Conservation (phyloP, 2,113 vertebrate genomes). For the Calidris pygmaea region DNA sequence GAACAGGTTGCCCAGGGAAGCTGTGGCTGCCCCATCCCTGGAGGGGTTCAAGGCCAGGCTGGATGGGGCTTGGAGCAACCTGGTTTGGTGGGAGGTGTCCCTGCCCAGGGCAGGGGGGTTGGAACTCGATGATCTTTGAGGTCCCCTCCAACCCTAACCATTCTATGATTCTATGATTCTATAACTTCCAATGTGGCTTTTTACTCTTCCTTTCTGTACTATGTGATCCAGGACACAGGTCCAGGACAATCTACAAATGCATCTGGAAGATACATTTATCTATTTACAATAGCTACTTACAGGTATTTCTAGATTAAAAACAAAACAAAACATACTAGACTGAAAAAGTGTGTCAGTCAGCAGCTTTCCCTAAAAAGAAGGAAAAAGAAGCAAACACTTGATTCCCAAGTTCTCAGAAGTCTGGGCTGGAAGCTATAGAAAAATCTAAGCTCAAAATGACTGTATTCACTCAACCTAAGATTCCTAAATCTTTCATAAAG, state of each 20-base stretch:
- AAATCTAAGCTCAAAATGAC: not conserved
- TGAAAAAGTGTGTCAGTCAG: not conserved
- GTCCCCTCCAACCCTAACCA: too few species aligned
- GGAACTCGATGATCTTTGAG: too few species aligned
- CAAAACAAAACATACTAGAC: not conserved
- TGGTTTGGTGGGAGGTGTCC: too few species aligned
- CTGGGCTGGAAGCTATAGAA: not conserved
- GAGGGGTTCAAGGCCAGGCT: too few species aligned
- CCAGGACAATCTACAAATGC: not conserved
- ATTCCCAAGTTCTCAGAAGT: not conserved
- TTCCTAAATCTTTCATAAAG: not conserved
- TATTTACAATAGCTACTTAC: not conserved
- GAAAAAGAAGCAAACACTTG: not conserved
- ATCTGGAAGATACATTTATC: not conserved
- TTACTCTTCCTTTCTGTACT: not conserved
- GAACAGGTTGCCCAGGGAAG: too few species aligned
- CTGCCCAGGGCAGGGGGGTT: too few species aligned
- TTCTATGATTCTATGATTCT: too few species aligned
- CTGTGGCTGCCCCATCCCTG: too few species aligned
- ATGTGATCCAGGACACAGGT: not conserved
- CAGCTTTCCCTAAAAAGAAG: not conserved
- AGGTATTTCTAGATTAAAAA: not conserved
- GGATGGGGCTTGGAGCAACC: too few species aligned
- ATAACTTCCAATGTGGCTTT: not conserved
- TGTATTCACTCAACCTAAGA: not conserved